Evolutionary conservation across 2,888 invertebrate species (phyloP), one percentile per base, ranked within the genome.

Genomic region (Eilema depressum): DNA sequence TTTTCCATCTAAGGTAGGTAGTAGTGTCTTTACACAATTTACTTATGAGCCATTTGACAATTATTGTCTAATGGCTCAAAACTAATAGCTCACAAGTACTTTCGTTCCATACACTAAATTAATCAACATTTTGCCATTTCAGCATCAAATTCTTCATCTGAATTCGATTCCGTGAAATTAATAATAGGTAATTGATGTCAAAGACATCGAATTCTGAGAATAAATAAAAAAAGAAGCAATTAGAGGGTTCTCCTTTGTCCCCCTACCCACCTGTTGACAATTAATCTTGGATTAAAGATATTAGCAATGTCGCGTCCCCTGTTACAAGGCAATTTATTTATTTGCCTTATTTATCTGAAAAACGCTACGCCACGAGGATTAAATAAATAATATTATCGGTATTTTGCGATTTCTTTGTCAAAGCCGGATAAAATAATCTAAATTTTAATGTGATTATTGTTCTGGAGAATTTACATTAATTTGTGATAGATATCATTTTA

Each of bases 251-350:
- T 20, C 33, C 14, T 28, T 30, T 47, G 41, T 60, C 28, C 8
- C 62, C 28, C 10, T 11, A 30, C 30, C 47, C 26, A 61, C 60
- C 61, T 69, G 69, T 60, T 69, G 65, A 28, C 47, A 59, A 65
- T 69, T 65, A 65, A 69, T 61, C 59, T 69, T 26, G 69, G 33
- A 64, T 65, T 69, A 69, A 53, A 26, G 61, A 69, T 60, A 65
- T 69, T 59, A 30, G 53, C 33, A 20, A 63, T 57, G 47, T 69
- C 60, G 33, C 25, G 33, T 66, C 33, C 65, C 20, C 25, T 57
- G 57, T 37, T 61, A 60, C n/a, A 28, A 20, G 12, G 59, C 37
- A 57, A 53, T 65, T 65, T 57, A 65, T 65, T 65, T 64, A n/a
- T 14, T 23, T 10, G 4, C 41, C 26, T 30, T 30, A 65, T 65